Evolutionary conservation across 2,797 vertebrate genomes (phyloP).

Genomic region (Scleropages formosus): DNA sequence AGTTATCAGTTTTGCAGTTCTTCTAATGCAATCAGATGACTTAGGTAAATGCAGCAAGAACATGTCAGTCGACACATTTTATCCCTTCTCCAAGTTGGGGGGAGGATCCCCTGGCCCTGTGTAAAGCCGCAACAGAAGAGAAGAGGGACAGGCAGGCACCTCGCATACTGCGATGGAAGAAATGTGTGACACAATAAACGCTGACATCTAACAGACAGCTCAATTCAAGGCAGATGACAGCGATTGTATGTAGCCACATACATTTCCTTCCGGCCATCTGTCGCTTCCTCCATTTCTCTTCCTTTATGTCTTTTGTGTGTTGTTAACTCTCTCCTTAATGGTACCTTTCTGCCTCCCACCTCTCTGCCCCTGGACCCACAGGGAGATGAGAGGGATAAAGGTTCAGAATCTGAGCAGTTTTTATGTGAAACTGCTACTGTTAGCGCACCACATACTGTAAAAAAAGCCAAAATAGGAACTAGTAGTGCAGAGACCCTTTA

Average conservation of each 20-base stretch:
- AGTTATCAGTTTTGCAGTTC: neutral
- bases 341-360: neutral
- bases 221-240: neutral
- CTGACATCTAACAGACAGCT: conserved; percentile 16
- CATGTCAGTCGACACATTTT: neutral
- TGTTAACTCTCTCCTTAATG: neutral
- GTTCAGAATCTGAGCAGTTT: too few species aligned
- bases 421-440: too few species aligned
- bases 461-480: too few species aligned
- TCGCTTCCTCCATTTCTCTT: conserved; percentile 7
- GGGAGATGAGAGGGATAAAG: too few species aligned
- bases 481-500: too few species aligned
- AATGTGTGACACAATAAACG: neutral
- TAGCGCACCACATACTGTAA: too few species aligned
- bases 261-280: conserved; percentile 6
- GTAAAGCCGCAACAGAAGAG: conserved; percentile 7
- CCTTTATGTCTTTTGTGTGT: neutral
- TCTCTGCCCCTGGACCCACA: too few species aligned
- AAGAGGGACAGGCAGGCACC: neutral
- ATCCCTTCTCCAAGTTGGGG: neutral
- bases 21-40: neutral
- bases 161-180: neutral
- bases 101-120: neutral
- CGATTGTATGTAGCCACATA: neutral
- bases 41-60: neutral